Evolutionary conservation across 1,140 invertebrate genomes (phyloP), one percentile per base, ranked within the genome.

Genomic region (Atta texana): DNA sequence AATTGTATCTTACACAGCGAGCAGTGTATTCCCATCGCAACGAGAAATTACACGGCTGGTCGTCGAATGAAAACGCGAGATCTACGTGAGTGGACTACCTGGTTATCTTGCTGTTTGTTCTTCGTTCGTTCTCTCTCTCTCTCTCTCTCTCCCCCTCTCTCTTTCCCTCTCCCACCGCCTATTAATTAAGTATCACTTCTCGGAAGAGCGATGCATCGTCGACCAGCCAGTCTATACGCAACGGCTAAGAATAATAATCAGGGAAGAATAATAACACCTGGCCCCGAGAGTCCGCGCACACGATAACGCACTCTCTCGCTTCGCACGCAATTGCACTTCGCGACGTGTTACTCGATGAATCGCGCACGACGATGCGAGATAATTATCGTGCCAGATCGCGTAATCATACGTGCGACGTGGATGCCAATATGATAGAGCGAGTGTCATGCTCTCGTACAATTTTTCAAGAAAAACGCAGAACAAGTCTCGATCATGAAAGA

Each of bases 131-230:
- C 18, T 21, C 59, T 55, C 12, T 55, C 28, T 39, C 14, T 64
- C 21, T 28, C 53, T 31, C 24, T 24, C 24, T 24, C 24, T 24
- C 24, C 24, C 8, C 16, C 16, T 2, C 39, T 14, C 21, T 24
- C 21, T 63, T 7, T 31, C 8, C 7, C 59, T 68, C 21, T 69
- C 28, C 72, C 18, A 16, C 76, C 76, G 81, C 49, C 75, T 34
- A 90, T 90, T 90, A 90, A 90, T 90, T 90, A 90, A 89, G 87
- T 89, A 90, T 90, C 64, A 71, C 66, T 90, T 88, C 82, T 88
- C 68, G 76, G 87, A 90, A 90, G 63, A 55, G 66, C n/a, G 21
- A 10, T 59, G 31, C 64, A 75, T 34, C 31, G 31, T 72, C 51
- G 87, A 59, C 44, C 64, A 49, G 34, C 8, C 51, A 28, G 71